Conservation (phyloP, 35 echinoderm and acorn worm genomes). For the Amphiura filiformis region DNA sequence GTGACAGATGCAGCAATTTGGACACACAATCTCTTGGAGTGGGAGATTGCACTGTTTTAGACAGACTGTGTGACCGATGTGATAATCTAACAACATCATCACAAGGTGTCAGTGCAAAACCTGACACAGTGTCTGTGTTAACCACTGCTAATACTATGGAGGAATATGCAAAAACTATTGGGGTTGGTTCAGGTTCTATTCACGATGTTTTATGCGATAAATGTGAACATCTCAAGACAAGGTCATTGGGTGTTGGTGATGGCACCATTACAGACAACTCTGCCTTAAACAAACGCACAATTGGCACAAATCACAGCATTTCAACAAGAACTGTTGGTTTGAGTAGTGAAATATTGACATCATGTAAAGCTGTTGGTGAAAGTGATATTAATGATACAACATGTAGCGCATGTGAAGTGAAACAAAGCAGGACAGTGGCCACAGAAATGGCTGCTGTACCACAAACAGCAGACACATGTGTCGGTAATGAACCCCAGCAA, state of each 20-base stretch:
- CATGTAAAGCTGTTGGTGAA: constrained; percentile 53
- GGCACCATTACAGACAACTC: background rate
- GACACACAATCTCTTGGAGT: constrained; percentile 32
- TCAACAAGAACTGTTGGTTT: constrained; percentile 60
- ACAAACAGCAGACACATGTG: constrained; percentile 15
- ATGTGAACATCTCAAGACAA: background rate
- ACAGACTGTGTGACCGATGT: constrained; percentile 78
- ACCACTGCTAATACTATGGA: background rate
- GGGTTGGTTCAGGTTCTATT: background rate
- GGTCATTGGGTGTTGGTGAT: background rate
- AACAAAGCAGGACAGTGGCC: constrained; percentile 28
- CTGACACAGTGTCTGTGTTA: background rate
- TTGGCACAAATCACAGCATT: constrained; percentile 71
- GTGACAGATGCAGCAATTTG: constrained; percentile 79
- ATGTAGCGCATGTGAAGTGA: constrained; percentile 62
- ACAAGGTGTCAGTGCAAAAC: constrained; percentile 6
- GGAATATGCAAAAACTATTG: background rate
- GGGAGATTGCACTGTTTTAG: constrained; percentile 60
- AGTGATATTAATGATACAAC: constrained; percentile 43
- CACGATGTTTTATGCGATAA: background rate
- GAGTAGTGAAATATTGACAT: background rate
- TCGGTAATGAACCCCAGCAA: background rate
- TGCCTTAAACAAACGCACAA: constrained; percentile 23
- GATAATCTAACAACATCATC: constrained; percentile 41
- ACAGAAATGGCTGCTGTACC: constrained; percentile 18